Evolutionary conservation across 2,113 vertebrate species (phyloP).

Genomic region (Toxostoma redivivum): DNA sequence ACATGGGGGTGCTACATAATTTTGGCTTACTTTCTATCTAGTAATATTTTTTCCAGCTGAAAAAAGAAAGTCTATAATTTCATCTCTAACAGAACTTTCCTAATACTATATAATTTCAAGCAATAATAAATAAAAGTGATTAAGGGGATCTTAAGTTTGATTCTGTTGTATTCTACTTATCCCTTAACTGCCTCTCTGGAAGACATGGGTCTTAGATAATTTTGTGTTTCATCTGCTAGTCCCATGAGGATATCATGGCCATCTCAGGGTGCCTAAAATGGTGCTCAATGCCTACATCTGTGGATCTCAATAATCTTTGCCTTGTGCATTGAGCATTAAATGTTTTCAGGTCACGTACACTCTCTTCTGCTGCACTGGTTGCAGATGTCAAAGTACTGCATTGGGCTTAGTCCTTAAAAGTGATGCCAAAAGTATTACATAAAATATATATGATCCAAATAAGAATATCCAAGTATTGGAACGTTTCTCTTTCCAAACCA

Average conservation of each 20-base stretch:
- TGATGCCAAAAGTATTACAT: not conserved
- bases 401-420: not conserved
- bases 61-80: not conserved
- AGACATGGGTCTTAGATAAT: not conserved
- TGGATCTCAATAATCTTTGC: not conserved
- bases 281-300: not conserved
- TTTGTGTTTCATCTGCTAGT: not conserved
- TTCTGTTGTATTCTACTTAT: not conserved
- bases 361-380: not conserved
- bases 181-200: not conserved
- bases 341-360: not conserved
- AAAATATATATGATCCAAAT: not conserved
- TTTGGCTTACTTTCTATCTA: not conserved
- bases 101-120: not conserved
- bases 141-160: not conserved
- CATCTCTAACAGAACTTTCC: not conserved
- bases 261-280: not conserved
- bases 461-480: not conserved
- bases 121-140: not conserved
- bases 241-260: not conserved
- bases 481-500: constrained; percentile 13
- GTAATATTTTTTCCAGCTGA: not conserved
- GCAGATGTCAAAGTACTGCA: not conserved
- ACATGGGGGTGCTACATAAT: not conserved
- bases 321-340: not conserved